Evolutionary conservation across 2,113 vertebrate species (phyloP), one percentile per base, ranked within the genome.

Genomic region (Aegypius monachus): DNA sequence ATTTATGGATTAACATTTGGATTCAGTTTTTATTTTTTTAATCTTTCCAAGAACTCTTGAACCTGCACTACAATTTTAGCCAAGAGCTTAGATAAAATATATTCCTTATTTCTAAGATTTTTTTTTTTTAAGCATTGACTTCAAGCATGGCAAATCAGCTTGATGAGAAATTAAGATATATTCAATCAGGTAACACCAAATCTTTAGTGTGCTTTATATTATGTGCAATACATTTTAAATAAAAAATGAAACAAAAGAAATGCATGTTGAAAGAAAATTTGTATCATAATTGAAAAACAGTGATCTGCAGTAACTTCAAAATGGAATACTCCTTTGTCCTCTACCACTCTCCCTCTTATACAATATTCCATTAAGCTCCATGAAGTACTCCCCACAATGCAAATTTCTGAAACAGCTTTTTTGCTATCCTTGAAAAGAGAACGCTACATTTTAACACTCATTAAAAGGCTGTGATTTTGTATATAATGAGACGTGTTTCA

Each of bases 1-100:
- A 98, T 98, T 98, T 98, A 98, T 98, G 93, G 97, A 98, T 98
- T 98, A 98, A 98, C 96, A 97, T 96, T 98, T 96, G 95, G 93
- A 98, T 97, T 97, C 81, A 53, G 6, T 96, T 98, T 98, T 98
- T 97, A 93, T 90, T 97, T 98, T 98, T 97, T 92, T 67, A 95
- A 92, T 98, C 72, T 97, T 97, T 98, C 73, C 81, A 97, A 96
- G 97, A 98, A 98, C 97, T 97, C 95, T 98, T 98, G 97, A 98
- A 98, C 97, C 43, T 95, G 70, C 48, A 78, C 53, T 72, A 83
- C 91, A 98, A 97, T 97, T 97, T 93, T 94, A 95, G 93, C 92
- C 27, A 27, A 84, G 84, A 92, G 90, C 40, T 47, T 53, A 43
- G 59, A 94, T 95, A 92, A 96, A 98, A 97, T 95, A 94, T 61